Evolutionary conservation across 2,888 invertebrate genomes (phyloP), one percentile per base, ranked within the genome.

Genomic region (Sympetrum striolatum): DNA sequence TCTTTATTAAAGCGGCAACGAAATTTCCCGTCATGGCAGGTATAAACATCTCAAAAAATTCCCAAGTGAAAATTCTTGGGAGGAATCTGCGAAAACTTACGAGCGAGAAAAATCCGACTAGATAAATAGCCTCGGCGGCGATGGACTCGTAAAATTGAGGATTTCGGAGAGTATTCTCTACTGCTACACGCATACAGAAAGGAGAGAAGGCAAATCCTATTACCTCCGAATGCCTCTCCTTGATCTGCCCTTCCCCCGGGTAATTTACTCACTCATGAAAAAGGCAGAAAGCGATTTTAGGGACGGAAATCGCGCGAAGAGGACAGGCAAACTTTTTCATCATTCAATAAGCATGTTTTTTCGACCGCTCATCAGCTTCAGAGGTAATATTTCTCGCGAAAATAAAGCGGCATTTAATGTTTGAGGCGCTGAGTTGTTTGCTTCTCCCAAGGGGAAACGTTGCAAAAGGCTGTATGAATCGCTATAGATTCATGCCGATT

Each of bases 321-420:
- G 25, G 48, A 81, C 22, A 81, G 48, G 25, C n/a, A n/a, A 48
- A 37, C 37, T 22, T 31, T 82, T 82, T 58, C 58, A 58, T 58
- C 82, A 82, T 82, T 82, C 82, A 82, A 82, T 82, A 82, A 82
- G 35, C 53, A 35, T 53, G 22, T 35, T 53, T 82, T 44, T 82
- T 58, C 31, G 58, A 53, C 58, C 35, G 82, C 82, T 82, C 25
- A 82, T 82, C 82, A 58, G 10, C 44, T 64, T 15, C 82, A 15
- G 8, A 58, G 31, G 4, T 53, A 31, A 58, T 82, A 82, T 58
- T 58, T 82, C 82, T 58, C 18, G 48, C 25, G 81, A 58, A 5
- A 53, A 58, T 53, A 58, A 60, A 82, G 58, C 58, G 58, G 58
- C 35, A 15, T 53, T 82, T 82, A 58, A 82, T 82, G 58, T 58